These are phyloP conservation scores for Dolichallabes microphthalmus DNA, from an alignment of 2,113 vertebrate genomes.

Conservation along the genomic window DNA sequence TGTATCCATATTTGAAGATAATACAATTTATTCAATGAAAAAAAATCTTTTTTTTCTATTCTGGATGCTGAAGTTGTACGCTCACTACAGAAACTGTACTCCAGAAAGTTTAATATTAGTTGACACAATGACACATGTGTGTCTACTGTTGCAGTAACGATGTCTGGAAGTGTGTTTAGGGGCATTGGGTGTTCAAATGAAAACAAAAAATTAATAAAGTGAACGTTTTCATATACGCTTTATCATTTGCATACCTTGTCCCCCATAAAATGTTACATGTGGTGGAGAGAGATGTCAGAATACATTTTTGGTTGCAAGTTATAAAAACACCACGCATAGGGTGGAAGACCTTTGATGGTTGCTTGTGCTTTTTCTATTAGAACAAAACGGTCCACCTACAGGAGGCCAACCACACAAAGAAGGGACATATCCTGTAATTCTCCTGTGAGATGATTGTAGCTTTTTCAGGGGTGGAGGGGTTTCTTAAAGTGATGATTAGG, in stretches of 20 bases:
- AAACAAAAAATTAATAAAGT: not conserved
- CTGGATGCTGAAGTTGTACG: not conserved
- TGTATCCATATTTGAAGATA: not conserved
- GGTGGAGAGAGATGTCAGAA: conserved; percentile 36
- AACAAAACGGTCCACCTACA: conserved; percentile 79
- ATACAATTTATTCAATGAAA: not conserved
- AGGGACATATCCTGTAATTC: conserved; percentile 78
- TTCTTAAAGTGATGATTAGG: conserved; percentile 93
- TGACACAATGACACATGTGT: not conserved
- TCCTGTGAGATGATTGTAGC: conserved; percentile 92
- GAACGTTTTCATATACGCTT: not conserved
- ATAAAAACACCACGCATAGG: conserved; percentile 49
- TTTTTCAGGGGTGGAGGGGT: conserved; percentile 71
- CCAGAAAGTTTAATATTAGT: not conserved
- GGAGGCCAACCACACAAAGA: conserved; percentile 84
- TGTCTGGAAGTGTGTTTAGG: not conserved
- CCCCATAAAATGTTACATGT: conserved; percentile 9
- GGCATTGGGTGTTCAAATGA: not conserved
- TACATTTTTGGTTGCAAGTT: conserved; percentile 24
- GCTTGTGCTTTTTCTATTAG: conserved; percentile 77
- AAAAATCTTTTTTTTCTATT: not conserved
- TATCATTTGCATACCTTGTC: conserved; percentile 12
- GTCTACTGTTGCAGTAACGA: not conserved
- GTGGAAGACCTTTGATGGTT: conserved; percentile 77
- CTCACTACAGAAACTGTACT: not conserved